Conservation (phyloP, 2,797 vertebrate species). For the Pseudopleuronectes americanus region DNA sequence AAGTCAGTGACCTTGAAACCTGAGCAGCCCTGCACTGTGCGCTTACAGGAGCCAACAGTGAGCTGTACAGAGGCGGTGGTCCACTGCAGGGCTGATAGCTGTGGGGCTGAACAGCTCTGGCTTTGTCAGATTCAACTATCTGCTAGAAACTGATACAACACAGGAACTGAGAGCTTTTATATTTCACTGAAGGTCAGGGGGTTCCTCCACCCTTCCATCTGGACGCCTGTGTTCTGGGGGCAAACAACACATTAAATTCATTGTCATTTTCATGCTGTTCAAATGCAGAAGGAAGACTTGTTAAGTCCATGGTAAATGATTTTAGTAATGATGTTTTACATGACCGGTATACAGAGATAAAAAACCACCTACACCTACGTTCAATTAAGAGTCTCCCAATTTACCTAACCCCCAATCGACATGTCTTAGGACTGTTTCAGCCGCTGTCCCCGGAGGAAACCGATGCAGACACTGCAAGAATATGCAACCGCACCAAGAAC, state of each 20-base stretch:
- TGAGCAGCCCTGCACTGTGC: slow-evolving; percentile 69
- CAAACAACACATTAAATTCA: slow-evolving; percentile 26
- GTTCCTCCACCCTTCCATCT: slow-evolving; percentile 4
- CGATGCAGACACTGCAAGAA: no score
- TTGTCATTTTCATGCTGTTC: background rate
- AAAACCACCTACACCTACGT: no score
- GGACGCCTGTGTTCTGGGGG: slow-evolving; percentile 26
- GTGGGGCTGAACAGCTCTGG: slow-evolving; percentile 35
- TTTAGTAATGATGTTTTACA: no score
- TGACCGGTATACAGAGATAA: no score
- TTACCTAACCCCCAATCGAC: no score
- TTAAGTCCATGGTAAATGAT: background rate
- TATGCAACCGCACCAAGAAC: no score
- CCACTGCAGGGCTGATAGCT: slow-evolving; percentile 29
- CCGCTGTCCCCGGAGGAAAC: no score
- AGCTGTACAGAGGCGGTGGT: slow-evolving; percentile 56
- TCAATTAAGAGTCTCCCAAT: no score
- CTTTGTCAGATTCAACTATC: slow-evolving; percentile 43
- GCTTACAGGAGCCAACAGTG: slow-evolving; percentile 71
- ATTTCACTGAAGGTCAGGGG: slow-evolving; percentile 18
- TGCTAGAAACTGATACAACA: slow-evolving; percentile 39
- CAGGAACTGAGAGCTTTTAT: slow-evolving; percentile 24
- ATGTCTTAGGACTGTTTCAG: no score
- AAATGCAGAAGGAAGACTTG: background rate
- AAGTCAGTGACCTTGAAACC: slow-evolving; percentile 81